Base-by-base conservation (phyloP, 2,888 invertebrate species). In the Chromoteleia sp. region DNA sequence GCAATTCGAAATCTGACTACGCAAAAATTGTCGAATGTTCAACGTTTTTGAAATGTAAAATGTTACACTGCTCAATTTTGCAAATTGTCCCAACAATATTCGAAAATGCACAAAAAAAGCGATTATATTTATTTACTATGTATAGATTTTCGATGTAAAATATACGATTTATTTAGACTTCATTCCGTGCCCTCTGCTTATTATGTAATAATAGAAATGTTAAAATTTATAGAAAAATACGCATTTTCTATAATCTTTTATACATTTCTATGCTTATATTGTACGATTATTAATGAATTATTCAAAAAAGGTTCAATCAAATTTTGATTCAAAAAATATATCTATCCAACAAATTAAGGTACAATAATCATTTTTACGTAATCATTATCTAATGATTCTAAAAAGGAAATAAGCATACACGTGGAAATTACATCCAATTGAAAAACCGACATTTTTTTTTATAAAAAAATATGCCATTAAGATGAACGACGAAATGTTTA, bases 161-260 rank as follows among this genome's bases (percentile, higher is more conserved):
- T 79, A 82, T 82, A 65, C 6, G 25, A 56, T 77, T 59, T 78
- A 56, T 73, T 65, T 65, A 61, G 41, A 75, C 63, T 63, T 63
- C 67, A 54, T 76, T 71, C 61, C 75, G 82, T 79, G 79, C 71
- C 45, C 70, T 74, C 73, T 76, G 63, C 79, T 76, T 79, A 74
- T 71, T 21, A 45, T 19, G 70, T 61, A 73, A 59, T 74, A 59
- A 82, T 78, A 75, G 78, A 78, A 82, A 82, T 78, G 82, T 78
- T 78, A 78, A 78, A 82, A 82, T 45, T 63, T 78, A 82, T 75
- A 78, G 78, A 78, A 82, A 82, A 78, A 82, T 82, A 82, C 70
- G 25, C 43, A 6, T 78, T 82, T 82, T 82, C 78, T 82, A 82
- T 82, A 78, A 78, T 70, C 77, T 77, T 82, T 82, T 74, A 82